These are phyloP conservation scores for Lamproptera curius DNA, from an alignment of 2,888 invertebrate genomes.

Conservation along the genomic window DNA sequence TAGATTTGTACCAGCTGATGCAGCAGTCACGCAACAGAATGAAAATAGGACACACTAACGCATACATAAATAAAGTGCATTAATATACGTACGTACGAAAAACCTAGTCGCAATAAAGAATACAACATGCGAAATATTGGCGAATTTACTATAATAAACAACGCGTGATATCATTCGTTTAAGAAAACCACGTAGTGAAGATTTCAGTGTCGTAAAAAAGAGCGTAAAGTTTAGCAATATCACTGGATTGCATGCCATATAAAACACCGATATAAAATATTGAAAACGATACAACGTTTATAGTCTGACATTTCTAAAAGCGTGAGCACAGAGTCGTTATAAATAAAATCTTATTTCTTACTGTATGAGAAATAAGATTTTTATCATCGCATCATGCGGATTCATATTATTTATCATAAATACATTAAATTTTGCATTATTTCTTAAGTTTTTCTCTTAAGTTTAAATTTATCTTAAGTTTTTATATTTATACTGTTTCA, in stretches of 20 bases:
- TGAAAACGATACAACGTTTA: background rate
- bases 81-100: background rate
- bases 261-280: too few species aligned
- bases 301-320: too few species aligned
- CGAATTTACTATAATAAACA: background rate
- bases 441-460: too few species aligned
- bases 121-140: conserved; percentile 18
- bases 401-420: too few species aligned
- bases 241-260: too few species aligned
- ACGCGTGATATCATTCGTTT: conserved; percentile 15
- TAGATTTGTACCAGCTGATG: conserved; percentile 8
- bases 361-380: too few species aligned
- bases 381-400: too few species aligned
- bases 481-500: too few species aligned
- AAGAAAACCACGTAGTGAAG: conserved; percentile 19
- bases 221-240: conserved; percentile 6
- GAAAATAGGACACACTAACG: conserved; percentile 6
- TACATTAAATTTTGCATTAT: too few species aligned
- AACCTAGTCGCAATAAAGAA: conserved; percentile 16
- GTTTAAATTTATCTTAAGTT: too few species aligned
- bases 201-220: conserved; percentile 13
- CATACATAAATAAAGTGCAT: conserved; percentile 5
- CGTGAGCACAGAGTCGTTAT: background rate
- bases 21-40: conserved; percentile 5
- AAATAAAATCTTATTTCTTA: too few species aligned